phyloP scores from a whole-genome alignment of 2,888 invertebrate genomes.

The Euplagia quadripunctaria region DNA sequence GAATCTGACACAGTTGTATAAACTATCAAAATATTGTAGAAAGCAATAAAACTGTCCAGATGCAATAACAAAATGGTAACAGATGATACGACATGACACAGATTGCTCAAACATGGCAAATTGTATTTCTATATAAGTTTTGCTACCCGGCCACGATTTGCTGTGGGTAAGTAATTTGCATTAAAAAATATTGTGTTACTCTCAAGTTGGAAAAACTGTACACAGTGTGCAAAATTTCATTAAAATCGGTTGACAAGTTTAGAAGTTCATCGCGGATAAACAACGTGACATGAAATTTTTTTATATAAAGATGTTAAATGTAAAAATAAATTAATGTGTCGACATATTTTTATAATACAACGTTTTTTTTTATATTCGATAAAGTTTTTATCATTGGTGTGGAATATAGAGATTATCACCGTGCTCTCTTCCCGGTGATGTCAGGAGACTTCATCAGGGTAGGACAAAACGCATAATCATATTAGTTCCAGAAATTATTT shows the following conservation, averaged over 20 bases:
- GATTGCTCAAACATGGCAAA: conserved; percentile 16
- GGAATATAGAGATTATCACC: not conserved
- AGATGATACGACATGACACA: conserved; percentile 36
- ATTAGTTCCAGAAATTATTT: no score
- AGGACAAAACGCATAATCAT: no score
- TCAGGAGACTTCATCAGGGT: not conserved
- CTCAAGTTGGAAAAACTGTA: no score
- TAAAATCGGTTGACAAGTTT: no score
- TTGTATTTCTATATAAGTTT: not conserved
- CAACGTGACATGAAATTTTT: not conserved
- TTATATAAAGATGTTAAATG: not conserved
- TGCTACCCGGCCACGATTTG: no score
- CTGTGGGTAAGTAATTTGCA: no score
- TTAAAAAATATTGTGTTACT: no score
- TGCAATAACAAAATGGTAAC: conserved; percentile 17
- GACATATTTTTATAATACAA: not conserved
- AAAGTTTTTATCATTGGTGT: not conserved
- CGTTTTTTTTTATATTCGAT: not conserved
- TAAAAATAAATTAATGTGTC: not conserved
- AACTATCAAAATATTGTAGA: conserved; percentile 36
- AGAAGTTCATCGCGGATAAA: no score
- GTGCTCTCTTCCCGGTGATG: not conserved
- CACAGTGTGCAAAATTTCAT: no score
- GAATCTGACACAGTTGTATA: conserved; percentile 30
- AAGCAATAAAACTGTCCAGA: conserved; percentile 40